phyloP scores from a whole-genome alignment of 1,140 invertebrate genomes.

The Bombus impatiens region DNA sequence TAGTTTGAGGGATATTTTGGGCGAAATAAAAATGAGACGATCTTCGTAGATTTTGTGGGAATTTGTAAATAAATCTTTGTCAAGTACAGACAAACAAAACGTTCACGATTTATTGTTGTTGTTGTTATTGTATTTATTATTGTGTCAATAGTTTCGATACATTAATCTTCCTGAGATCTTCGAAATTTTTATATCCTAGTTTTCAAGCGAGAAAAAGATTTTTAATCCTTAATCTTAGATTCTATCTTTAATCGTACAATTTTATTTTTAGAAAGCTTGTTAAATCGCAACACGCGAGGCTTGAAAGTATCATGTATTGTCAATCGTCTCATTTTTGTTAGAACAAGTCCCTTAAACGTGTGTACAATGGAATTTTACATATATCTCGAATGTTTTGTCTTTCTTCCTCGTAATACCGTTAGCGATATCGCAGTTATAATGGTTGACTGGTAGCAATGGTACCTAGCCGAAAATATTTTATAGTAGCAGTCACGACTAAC shows the following conservation, averaged over 20 bases:
- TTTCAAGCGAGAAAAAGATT: too few relatives aligned
- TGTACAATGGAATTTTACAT: not conserved
- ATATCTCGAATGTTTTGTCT: not conserved
- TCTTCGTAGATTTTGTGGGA: not conserved
- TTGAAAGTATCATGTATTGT: too few relatives aligned
- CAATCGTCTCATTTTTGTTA: not conserved
- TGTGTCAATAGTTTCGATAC: too few relatives aligned
- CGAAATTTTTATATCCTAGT: too few relatives aligned
- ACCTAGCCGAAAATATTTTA: not conserved
- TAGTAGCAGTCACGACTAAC: not conserved
- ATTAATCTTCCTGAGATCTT: too few relatives aligned
- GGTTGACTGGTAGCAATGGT: not conserved
- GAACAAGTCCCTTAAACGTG: not conserved
- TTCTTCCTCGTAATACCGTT: not conserved
- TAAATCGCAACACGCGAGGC: too few relatives aligned
- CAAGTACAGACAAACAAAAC: too few relatives aligned
- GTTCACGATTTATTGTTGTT: too few relatives aligned
- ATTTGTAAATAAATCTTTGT: not conserved
- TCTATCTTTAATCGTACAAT: too few relatives aligned
- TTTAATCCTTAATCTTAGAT: too few relatives aligned
- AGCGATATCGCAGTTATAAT: not conserved
- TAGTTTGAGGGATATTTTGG: not conserved
- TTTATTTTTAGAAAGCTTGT: too few relatives aligned
- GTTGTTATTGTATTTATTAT: too few relatives aligned
- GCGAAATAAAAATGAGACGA: not conserved